These are phyloP conservation scores for Miniopterus natalensis DNA, from an alignment of 2,113 vertebrate genomes.

Conservation along the genomic window DNA sequence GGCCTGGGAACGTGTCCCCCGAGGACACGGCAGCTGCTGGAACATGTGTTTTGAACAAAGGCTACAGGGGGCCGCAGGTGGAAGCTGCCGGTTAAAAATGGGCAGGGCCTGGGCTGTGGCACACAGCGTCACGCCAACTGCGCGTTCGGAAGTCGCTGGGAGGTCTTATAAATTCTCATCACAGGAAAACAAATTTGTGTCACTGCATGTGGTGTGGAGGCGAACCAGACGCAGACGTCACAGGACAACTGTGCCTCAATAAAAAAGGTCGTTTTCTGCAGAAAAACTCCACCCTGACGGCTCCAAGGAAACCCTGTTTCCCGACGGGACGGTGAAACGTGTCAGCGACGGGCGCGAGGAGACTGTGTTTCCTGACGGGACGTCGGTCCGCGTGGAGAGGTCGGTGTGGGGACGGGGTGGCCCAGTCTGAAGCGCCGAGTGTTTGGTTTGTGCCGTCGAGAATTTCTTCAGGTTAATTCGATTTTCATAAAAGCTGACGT, in stretches of 20 bases:
- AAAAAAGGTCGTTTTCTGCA: conserved; percentile 59
- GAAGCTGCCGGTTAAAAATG: too few species aligned
- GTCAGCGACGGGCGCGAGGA: conserved; percentile 84
- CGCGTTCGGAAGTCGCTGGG: background rate
- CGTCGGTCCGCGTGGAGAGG: conserved; percentile 86
- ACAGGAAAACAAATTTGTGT: background rate
- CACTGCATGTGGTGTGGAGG: background rate
- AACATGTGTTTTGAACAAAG: too few species aligned
- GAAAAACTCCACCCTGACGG: conserved; percentile 89
- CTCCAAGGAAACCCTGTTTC: conserved; percentile 89
- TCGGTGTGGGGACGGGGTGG: conserved; percentile 54
- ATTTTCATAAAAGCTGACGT: background rate
- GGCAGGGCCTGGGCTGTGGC: too few species aligned
- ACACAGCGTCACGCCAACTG: too few species aligned
- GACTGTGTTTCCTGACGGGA: conserved; percentile 89
- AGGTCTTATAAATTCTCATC: background rate
- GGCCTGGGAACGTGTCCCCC: too few species aligned
- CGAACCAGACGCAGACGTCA: background rate
- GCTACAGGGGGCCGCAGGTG: too few species aligned
- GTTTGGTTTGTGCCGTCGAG: too few species aligned
- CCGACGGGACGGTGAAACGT: conserved; percentile 87
- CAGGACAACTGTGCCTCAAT: background rate
- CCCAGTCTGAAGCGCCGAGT: accelerated
- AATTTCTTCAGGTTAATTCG: background rate
- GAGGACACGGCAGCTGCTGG: too few species aligned